Conservation (phyloP, 2,797 vertebrate species). For the Threskiornis aethiopicus region DNA sequence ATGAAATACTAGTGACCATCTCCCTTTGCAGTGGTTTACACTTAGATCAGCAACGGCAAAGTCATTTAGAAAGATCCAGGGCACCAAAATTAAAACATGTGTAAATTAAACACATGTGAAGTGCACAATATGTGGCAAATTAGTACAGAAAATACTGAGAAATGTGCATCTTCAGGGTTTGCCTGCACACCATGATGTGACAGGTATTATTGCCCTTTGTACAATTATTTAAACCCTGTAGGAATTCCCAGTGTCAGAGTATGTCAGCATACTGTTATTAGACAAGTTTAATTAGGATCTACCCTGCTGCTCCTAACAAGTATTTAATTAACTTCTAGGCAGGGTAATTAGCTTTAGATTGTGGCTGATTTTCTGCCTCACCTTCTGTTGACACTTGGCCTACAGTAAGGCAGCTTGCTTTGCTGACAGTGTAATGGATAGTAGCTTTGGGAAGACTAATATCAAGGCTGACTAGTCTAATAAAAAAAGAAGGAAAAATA, state of each 20-base stretch:
- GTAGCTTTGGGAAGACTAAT: constrained; percentile 86
- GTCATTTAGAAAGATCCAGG: constrained; percentile 44
- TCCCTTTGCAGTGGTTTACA: background rate
- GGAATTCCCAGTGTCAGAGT: constrained; percentile 82
- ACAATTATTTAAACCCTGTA: constrained; percentile 78
- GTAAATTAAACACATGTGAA: constrained; percentile 75
- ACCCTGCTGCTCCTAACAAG: constrained; percentile 87
- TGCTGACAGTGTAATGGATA: constrained; percentile 92
- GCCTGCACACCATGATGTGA: constrained; percentile 70
- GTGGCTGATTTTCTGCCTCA: constrained; percentile 82
- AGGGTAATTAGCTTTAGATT: constrained; percentile 88
- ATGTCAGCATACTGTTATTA: constrained; percentile 86
- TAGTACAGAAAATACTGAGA: constrained; percentile 65
- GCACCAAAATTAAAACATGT: constrained; percentile 66
- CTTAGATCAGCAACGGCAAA: constrained; percentile 36
- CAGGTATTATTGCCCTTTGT: constrained; percentile 79
- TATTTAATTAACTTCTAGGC: constrained; percentile 90
- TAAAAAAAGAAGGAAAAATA: constrained; percentile 80
- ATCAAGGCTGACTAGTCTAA: constrained; percentile 87
- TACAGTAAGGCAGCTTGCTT: constrained; percentile 59
- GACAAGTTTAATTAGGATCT: constrained; percentile 90
- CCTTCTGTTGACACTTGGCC: constrained; percentile 87
- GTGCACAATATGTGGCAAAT: constrained; percentile 74
- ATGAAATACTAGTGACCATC: constrained; percentile 23
- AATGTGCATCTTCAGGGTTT: constrained; percentile 63